Conservation (phyloP, 2,888 invertebrate genomes). For the Brenthis hecate region DNA sequence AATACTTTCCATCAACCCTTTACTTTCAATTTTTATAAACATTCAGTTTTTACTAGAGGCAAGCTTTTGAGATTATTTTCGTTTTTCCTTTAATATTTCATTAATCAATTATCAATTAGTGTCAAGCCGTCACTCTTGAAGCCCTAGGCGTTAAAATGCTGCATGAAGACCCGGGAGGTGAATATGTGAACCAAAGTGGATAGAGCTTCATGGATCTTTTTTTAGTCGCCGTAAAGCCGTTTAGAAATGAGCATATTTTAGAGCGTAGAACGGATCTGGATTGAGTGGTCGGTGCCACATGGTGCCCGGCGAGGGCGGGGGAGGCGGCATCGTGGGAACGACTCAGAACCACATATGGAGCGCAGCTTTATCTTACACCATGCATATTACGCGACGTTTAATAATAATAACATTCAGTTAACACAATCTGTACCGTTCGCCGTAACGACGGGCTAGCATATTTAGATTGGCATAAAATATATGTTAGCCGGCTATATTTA, state of each 20-base stretch:
- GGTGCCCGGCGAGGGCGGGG: constrained; percentile 55
- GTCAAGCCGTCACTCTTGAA: constrained; percentile 65
- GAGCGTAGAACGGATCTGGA: constrained; percentile 51
- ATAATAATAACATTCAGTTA: constrained; percentile 74
- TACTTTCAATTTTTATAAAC: constrained; percentile 35
- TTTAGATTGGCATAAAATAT: constrained; percentile 55
- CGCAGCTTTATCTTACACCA: constrained; percentile 75
- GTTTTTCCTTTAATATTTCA: constrained; percentile 59
- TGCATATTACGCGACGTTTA: constrained; percentile 66
- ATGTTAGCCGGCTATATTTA: constrained; percentile 39
- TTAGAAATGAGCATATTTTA: constrained; percentile 34
- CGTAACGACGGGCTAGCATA: constrained; percentile 59
- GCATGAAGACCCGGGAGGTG: constrained; percentile 73
- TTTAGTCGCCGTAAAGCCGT: constrained; percentile 28
- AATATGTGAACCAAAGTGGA: constrained; percentile 52
- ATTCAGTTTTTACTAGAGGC: constrained; percentile 26
- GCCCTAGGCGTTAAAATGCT: constrained; percentile 70
- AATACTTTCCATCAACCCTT: constrained; percentile 35
- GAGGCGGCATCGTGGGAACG: constrained; percentile 68
- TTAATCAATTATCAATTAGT: constrained; percentile 78
- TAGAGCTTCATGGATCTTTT: constrained; percentile 47
- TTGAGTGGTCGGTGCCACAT: constrained; percentile 67
- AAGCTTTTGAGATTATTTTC: constrained; percentile 47
- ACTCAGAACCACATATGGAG: constrained; percentile 71
- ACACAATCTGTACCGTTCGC: constrained; percentile 60